Evolutionary conservation across 2,797 vertebrate species (phyloP), one percentile per base, ranked within the genome.

Genomic region (Cottoperca gobio): DNA sequence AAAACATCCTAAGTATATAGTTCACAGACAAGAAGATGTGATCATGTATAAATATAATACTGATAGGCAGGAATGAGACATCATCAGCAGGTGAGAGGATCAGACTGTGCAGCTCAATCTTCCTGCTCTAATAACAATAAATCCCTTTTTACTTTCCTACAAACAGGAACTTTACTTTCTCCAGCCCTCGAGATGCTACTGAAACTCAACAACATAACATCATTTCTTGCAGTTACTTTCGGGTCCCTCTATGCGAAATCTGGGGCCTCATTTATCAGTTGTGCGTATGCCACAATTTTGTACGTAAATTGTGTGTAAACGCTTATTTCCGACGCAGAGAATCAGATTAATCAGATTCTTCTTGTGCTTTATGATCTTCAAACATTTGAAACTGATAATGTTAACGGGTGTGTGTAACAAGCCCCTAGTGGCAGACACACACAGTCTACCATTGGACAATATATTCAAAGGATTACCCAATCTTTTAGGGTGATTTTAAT

Each of bases 61-160:
- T 88, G 84, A 43, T 82, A 70, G 84, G 86, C 86, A 89, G 89
- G 84, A 91, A 83, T 88, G 81, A 88, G 68, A 88, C 79, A 52
- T 79, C 39, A 57, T 67, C 52, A 70, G 73, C 78, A 85, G 65
- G 85, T 71, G 81, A 78, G 55, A 68, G 76, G 73, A 59, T 80
- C 66, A 33, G 76, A 53, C 74, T 88, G 89, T 93, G 91, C 78
- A 84, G 92, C 89, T 93, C 93, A 90, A 84, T 92, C 91, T 63
- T 83, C 13, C 89, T 87, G 91, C 64, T 87, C 67, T 82, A 40
- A 68, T 3, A 63, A 82, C 43, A 49, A 71, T 21, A 50, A 19
- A 64, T 59, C 55, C 35, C n/a, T 31, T 31, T 55, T 59, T 24
- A 40, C 60, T 28, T 74, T 35, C 59, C 62, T 13, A 35, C 23